Base-by-base conservation (phyloP, 2,113 vertebrate species). In the Cephalopterus ornatus region DNA sequence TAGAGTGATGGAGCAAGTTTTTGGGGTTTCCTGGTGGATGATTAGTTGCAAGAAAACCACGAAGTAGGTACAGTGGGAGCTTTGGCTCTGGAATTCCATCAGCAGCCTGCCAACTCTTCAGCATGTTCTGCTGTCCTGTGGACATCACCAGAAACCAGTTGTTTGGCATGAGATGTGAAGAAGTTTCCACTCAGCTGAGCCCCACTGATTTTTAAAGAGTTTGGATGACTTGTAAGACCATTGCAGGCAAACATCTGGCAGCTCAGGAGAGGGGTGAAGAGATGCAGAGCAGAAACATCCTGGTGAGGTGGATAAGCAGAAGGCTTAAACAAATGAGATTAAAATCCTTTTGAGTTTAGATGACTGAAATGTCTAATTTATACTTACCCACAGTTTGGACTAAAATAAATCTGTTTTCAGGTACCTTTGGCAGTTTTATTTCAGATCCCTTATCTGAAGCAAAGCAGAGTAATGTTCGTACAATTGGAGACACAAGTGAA, bases 31-130 rank as follows among this genome's bases (percentile, higher is more conserved):
- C 37, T 66, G 20, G 32, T 14, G 32, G 32, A 46, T 32, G 13
- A 26, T 22, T 12, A 22, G 5, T n/a, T 1, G 1, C 22, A 65
- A 84, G 8, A 28, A 61, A 55, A 89, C 8, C 1, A 2, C 0
- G 20, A 20, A 77, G 14, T 8, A 14, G 6, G 5, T 23, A 18
- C 6, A 17, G 8, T 14, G 21, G 14, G 52, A 66, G 5, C 15
- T 85, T 46, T 19, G 1, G 9, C 55, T 81, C 46, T 23, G 8
- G 12, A 84, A 84, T 18, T 18, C 6, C 4, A 18, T 67, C 41
- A 44, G 5, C 6, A 70, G 7, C 2, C 35, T 74, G 33, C 12
- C 30, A 88, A 8, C 20, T 8, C 61, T 33, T 33, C 39, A 62
- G 14, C 14, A 19, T 35, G 8, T 55, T 81, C 18, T 78, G 10